Base-by-base conservation (phyloP, 2,113 vertebrate genomes). In the Colossoma macropomum region DNA sequence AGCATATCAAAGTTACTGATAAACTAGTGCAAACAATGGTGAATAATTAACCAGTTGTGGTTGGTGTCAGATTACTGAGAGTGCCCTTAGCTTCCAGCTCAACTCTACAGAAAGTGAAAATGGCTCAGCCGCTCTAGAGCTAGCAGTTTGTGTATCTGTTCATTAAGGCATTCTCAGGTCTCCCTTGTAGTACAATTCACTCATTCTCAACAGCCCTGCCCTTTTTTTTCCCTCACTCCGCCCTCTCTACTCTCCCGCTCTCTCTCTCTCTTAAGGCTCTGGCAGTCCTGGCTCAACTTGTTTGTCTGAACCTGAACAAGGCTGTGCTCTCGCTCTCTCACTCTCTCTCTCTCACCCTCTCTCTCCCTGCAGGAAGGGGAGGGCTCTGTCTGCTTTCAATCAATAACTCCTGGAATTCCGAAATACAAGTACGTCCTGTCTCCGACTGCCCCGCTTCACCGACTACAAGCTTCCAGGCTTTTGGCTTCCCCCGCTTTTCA, bases 331-430 rank as follows among this genome's bases (percentile, higher is more conserved):
- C 90, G 89, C 90, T 59, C 88, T 84, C 81, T 74, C 79, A 88
- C 90, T 88, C 91, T 69, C 88, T 86, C 83, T 54, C 77, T 88
- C 90, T 90, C 84, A 50, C 77, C 87, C 90, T 90, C 89, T 74
- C 85, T 87, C 27, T 69, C 68, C 12, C 52, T 50, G 45, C 68
- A 83, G 72, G 68, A 89, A 88, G 92, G 88, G 92, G 90, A 91
- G 93, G 92, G 86, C 89, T 92, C 91, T 87, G 88, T 85, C 92
- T 93, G 93, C 91, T 94, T 94, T 95, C 93, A 94, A 92, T 94
- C 93, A 94, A 93, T 94, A 94, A 94, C 92, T 90, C 89, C 90
- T 92, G 94, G 94, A 94, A 94, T 94, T 94, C 90, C 92, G 92
- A 93, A 92, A 93, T 91, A 92, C 93, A 91, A 92, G 92, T 92